Percentiles rank a stretch among this genome's conserved stretches.
These are phyloP conservation scores for Rhynchophorus ferrugineus DNA, from an alignment of 1,140 invertebrate species.

Conservation along the genomic window DNA sequence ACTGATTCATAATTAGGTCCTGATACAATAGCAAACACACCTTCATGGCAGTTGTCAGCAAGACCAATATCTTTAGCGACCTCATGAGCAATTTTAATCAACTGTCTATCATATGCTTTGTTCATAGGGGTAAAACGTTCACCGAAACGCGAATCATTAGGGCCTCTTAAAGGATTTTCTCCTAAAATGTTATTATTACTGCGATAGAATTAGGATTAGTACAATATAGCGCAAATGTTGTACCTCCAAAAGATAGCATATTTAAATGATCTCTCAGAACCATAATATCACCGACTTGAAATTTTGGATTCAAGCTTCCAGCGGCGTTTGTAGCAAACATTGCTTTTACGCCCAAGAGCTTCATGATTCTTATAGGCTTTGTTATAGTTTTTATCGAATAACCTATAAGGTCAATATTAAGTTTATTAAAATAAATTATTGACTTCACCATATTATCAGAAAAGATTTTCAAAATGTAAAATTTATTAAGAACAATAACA, in stretches of 20 bases:
- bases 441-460: conserved; percentile 95
- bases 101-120: conserved; percentile 68
- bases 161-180: conserved; percentile 78
- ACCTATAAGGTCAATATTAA: conserved; percentile 93
- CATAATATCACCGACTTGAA: conserved; percentile 91
- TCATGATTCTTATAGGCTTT: conserved; percentile 90
- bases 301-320: conserved; percentile 81
- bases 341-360: conserved; percentile 76
- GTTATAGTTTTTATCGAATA: conserved; percentile 84
- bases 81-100: conserved; percentile 61
- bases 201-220: no score
- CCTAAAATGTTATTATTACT: no score
- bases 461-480: no score
- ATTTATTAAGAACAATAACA: no score
- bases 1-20: conserved; percentile 92
- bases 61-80: conserved; percentile 66
- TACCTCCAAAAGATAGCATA: conserved; percentile 82
- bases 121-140: conserved; percentile 82
- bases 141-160: conserved; percentile 89
- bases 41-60: conserved; percentile 63
- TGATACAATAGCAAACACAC: conserved; percentile 84
- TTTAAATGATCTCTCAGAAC: conserved; percentile 94
- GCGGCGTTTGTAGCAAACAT: conserved; percentile 90
- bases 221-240: no score
- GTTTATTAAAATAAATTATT: conserved; percentile 89